phyloP scores from a whole-genome alignment of 2,888 invertebrate genomes.

The Melieria crassipennis region DNA sequence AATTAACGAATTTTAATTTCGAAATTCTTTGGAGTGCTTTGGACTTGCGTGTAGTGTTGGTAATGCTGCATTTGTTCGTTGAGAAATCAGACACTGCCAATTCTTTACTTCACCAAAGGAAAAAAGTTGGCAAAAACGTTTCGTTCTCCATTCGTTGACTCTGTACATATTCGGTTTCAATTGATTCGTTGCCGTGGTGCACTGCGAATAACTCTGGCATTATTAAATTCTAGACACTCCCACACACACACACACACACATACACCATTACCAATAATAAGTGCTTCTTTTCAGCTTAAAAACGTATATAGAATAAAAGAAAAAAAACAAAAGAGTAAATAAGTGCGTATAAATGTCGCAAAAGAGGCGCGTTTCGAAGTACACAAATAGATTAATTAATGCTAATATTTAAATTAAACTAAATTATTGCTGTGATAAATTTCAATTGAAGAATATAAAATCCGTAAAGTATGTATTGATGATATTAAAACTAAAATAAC shows the following conservation, averaged over 20 bases:
- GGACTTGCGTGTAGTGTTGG: not conserved
- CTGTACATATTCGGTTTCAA: not conserved
- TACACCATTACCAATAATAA: not conserved
- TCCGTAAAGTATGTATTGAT: not conserved
- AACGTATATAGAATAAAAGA: slow-evolving; percentile 18
- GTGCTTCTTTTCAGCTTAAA: not conserved
- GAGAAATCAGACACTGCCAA: slow-evolving; percentile 41
- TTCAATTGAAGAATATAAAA: slow-evolving; percentile 54
- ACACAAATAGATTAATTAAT: slow-evolving; percentile 28
- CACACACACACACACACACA: not conserved
- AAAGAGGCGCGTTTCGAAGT: not conserved
- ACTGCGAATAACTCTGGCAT: slow-evolving; percentile 8
- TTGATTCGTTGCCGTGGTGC: slow-evolving; percentile 13
- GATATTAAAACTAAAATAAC: not conserved
- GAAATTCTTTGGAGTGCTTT: not conserved
- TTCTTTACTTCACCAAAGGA: slow-evolving; percentile 35
- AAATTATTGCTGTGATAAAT: slow-evolving; percentile 63
- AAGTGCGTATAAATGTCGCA: too few relatives aligned
- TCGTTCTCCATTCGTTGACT: not conserved
- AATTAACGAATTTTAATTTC: not conserved
- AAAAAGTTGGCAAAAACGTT: slow-evolving; percentile 38
- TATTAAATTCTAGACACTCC: slow-evolving; percentile 9
- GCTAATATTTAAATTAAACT: slow-evolving; percentile 36
- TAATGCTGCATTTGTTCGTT: slow-evolving; percentile 14
- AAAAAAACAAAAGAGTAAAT: not conserved